Conservation (phyloP, 2,888 invertebrate genomes). For the Frankliniella intonsa region DNA sequence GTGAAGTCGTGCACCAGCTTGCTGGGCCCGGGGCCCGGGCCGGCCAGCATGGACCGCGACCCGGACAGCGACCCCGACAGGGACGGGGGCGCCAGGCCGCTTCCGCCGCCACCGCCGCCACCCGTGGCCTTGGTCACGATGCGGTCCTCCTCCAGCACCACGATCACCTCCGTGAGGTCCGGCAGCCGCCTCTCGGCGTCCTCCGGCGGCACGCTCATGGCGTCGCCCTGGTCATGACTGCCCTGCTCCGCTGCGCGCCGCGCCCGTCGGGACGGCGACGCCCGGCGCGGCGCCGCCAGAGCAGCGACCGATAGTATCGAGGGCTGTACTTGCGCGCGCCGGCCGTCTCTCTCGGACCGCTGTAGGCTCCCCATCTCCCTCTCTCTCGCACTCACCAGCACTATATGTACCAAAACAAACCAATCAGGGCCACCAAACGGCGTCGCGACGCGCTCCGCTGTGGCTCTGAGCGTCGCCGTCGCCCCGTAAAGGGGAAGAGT, state of each 20-base stretch:
- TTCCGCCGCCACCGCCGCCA: not conserved
- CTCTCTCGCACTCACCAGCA: too few species aligned
- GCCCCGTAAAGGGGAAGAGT: too few species aligned
- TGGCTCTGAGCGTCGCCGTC: not conserved
- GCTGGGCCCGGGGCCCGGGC: constrained; percentile 10
- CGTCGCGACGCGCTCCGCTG: not conserved
- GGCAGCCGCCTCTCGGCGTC: not conserved
- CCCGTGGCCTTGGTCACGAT: not conserved
- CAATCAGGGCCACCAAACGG: not conserved
- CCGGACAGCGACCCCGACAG: not conserved
- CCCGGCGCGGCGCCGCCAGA: not conserved
- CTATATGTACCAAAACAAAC: not conserved
- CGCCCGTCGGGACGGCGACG: not conserved
- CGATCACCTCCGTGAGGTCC: not conserved
- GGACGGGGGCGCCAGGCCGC: not conserved
- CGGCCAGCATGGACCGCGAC: not conserved
- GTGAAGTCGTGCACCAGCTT: not conserved
- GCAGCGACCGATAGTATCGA: too few species aligned
- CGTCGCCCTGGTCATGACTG: constrained; percentile 2
- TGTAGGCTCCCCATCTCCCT: too few species aligned
- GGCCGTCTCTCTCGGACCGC: too few species aligned
- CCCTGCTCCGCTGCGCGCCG: not conserved
- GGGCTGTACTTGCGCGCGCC: too few species aligned
- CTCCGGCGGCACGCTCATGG: not conserved
- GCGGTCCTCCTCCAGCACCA: not conserved